phyloP scores from a whole-genome alignment of 2,113 vertebrate genomes.

The Vulpes ferrilata region DNA sequence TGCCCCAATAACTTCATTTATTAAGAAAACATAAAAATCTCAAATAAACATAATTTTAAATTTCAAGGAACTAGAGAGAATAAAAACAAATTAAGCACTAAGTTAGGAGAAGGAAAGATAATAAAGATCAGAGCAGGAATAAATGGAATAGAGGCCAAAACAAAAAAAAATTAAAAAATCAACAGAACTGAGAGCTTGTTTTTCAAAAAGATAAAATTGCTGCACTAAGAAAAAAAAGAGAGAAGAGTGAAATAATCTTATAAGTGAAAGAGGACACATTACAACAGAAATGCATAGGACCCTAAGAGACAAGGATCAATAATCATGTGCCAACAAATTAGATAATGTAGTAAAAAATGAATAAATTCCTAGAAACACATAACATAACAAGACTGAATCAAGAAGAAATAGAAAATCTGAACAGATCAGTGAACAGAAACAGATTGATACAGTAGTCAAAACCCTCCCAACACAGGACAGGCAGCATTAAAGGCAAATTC shows the following conservation, averaged over 20 bases:
- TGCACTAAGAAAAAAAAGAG: neutral
- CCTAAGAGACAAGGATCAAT: neutral
- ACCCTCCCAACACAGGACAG: neutral
- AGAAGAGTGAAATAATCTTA: neutral
- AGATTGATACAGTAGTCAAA: neutral
- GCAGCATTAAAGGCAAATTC: neutral
- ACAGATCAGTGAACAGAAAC: neutral
- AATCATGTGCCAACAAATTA: neutral
- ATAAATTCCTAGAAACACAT: neutral
- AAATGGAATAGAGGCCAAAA: neutral
- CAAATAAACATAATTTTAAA: neutral
- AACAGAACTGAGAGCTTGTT: neutral
- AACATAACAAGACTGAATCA: neutral
- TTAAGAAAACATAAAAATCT: neutral
- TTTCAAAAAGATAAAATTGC: neutral
- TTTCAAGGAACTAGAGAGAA: neutral
- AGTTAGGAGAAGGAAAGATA: neutral
- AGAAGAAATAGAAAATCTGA: conserved; percentile 6
- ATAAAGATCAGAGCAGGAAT: neutral
- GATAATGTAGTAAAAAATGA: neutral
- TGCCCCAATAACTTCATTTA: neutral
- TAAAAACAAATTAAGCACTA: neutral
- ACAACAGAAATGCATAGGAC: neutral
- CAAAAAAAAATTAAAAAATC: neutral
- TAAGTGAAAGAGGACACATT: neutral